phyloP scores from a whole-genome alignment of 2,797 vertebrate species.

The Gymnocypris eckloni region DNA sequence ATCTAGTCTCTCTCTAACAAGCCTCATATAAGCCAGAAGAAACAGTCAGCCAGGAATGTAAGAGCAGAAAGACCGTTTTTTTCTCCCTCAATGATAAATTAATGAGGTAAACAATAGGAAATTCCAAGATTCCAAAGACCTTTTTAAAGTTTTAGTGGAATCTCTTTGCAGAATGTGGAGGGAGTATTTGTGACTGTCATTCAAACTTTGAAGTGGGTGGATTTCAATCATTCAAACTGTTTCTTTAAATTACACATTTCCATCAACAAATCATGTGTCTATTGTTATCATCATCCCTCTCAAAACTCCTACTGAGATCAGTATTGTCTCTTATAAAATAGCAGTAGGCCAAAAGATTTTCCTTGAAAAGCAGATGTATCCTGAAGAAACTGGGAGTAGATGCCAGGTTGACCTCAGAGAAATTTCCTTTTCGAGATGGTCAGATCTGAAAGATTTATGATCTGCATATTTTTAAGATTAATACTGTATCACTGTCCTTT shows the following conservation, averaged over 20 bases:
- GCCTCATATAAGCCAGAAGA: conserved; percentile 5
- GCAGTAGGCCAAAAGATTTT: conserved; percentile 25
- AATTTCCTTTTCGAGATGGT: neutral
- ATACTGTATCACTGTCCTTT: conserved; percentile 26
- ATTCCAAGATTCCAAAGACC: conserved; percentile 21
- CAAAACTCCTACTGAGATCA: conserved; percentile 37
- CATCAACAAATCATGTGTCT: conserved; percentile 45
- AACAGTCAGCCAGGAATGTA: conserved; percentile 35
- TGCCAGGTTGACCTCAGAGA: conserved; percentile 11
- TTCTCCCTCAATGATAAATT: conserved; percentile 21
- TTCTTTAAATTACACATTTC: conserved; percentile 38
- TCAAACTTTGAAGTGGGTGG: conserved; percentile 20
- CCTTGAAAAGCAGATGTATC: conserved; percentile 19
- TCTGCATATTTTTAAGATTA: conserved; percentile 37
- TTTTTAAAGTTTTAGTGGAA: neutral
- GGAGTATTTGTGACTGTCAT: conserved; percentile 21
- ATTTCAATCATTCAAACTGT: conserved; percentile 18
- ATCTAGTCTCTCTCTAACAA: conserved; percentile 36
- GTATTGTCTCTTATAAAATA: conserved; percentile 41
- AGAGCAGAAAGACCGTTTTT: conserved; percentile 9
- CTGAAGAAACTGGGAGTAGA: conserved; percentile 22
- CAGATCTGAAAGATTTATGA: conserved; percentile 33
- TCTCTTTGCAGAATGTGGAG: neutral
- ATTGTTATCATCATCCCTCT: conserved; percentile 38
- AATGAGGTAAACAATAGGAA: conserved; percentile 24